Evolutionary conservation across 2,888 invertebrate genomes (phyloP), one percentile per base, ranked within the genome.

Genomic region (Dryadula phaetusa): DNA sequence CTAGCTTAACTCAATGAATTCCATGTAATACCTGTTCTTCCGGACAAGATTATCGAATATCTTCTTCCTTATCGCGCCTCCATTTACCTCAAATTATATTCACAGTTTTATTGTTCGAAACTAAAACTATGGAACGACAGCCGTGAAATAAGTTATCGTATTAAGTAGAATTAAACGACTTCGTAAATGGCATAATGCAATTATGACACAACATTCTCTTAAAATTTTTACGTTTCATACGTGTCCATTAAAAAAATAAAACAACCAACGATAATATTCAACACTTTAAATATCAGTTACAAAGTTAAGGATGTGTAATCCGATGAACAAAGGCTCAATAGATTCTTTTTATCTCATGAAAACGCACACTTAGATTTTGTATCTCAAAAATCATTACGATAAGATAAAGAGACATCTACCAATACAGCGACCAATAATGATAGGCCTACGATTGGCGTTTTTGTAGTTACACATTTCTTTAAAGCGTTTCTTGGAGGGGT

Each of bases 311-410:
- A 63, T 54, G 61, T 70, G 66, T 74, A 73, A 68, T 69, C 70
- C 62, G 71, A 74, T 67, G 70, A 68, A 74, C 54, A 71, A 70
- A 72, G 70, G 63, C 60, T 66, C 70, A 67, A 71, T 71, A 70
- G 69, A 72, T 70, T 54, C 64, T 63, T 70, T 70, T 74, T 72
- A 83, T 76, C 75, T 76, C 62, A 79, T 79, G 82, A 87, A 91
- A 91, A 90, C 90, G 90, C 91, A 91, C 90, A 91, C 89, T 82
- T 67, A 85, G 87, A 80, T 79, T 82, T 83, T 75, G 79, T 86
- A 89, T 90, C 90, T 86, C 82, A 80, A 86, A 75, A 89, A 90
- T 90, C 90, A 87, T 84, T 84, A 83, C 82, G 90, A 91, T 90
- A 88, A 92, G 90, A 92, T 91, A 90, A 87, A 78, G 72, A 71